Base-by-base conservation (phyloP, 2,888 invertebrate species). In the Diarsia mendica region DNA sequence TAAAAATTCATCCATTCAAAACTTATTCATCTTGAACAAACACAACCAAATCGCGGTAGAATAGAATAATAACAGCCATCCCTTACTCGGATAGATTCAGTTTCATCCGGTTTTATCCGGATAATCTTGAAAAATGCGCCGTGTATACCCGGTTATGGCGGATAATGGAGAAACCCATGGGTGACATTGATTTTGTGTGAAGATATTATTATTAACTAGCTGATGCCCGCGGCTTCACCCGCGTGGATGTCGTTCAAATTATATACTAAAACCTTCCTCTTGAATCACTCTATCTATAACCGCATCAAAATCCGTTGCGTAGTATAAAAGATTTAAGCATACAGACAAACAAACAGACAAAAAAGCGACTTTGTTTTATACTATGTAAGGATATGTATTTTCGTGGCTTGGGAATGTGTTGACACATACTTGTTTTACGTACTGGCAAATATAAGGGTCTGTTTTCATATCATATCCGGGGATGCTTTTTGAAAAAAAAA, bases 101-200 rank as follows among this genome's bases (percentile, higher is more conserved):
- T 82, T 83, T 64, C 51, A 85, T 78, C 82, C 85, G 82, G 67
- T 70, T 75, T 74, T 68, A 82, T 75, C 78, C 79, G 78, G 79
- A 86, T 87, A 87, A 86, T 86, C 85, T 77, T 88, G 87, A 85
- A 81, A 80, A 88, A 87, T 85, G 80, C 75, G 76, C 61, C 64
- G 67, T 79, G 63, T 83, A 77, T 72, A 61, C 61, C 75, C 44
- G 70, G 66, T 81, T 77, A 78, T 72, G 71, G 73, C 48, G 55
- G 55, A 84, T 80, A 85, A 66, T 66, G 44, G 33, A 8, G 0
- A 55, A 53, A 64, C 84, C 76, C 85, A 75, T 70, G 81, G 83
- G 79, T 60, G 77, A 77, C 82, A 83, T 84, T 84, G 82, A 84
- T 83, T 81, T 81, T 64, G 51, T 23, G 48, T 20, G 44, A 53